Evolutionary conservation across 2,888 invertebrate genomes (phyloP), one percentile per base, ranked within the genome.

Genomic region (Hylaea fasciaria): DNA sequence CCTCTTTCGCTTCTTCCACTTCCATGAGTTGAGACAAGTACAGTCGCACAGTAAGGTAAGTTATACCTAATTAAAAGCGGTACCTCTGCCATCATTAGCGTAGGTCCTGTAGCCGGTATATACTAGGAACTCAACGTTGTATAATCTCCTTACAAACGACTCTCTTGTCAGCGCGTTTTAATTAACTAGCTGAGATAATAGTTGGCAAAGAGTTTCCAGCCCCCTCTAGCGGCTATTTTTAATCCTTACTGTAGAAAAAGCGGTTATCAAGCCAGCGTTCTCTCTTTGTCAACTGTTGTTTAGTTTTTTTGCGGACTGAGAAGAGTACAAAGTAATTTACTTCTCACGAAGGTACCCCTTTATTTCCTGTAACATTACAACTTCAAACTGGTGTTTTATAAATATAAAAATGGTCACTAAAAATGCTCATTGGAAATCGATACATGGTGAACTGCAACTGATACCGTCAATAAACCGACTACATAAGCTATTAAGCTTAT

Each of bases 131-230:
- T 7, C 39, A 46, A 58, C 44, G 59, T 57, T 47, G 52, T 47
- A 55, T 65, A 29, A 22, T 52, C 52, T 52, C 43, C 43, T 28
- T 29, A 47, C 51, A 57, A 57, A 51, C 46, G 41, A 22, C 41
- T 50, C 43, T 12, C 55, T 45, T 54, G 62, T 60, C 65, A 55
- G 61, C 57, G 52, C 11, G 43, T 55, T 62, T 65, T 66, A 66
- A 66, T 66, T 66, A 66, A 63, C 63, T 66, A 35, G 55, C 53
- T 47, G 53, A 62, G 48, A 53, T 49, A 47, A 43, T 57, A 39
- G 50, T 49, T 39, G 48, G 39, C 52, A 57, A 54, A 53, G 14
- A 47, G 32, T 9, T 32, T 8, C 7, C 32, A 32, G 32, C 9
- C 32, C 5, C 32, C 1, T 1, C 32, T 32, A 32, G 32, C 11